Conservation (phyloP, 2,113 vertebrate genomes). For the Psephotus haematonotus region DNA sequence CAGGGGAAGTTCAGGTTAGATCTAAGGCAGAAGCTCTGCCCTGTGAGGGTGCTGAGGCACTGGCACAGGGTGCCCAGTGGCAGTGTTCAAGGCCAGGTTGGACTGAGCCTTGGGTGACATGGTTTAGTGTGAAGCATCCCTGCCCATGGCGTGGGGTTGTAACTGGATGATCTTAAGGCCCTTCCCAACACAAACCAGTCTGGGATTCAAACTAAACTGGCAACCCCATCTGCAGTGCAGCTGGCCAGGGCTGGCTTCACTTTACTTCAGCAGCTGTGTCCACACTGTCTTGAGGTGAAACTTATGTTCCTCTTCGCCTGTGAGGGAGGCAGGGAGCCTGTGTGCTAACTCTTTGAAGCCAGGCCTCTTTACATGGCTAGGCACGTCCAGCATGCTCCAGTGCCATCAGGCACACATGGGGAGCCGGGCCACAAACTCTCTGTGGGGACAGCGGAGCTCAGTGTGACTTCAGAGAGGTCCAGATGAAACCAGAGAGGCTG, state of each 20-base stretch:
- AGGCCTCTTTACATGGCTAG: not conserved
- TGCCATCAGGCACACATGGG: not conserved
- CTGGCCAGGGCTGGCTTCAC: not conserved
- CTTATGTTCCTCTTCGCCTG: not conserved
- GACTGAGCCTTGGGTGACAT: too few species aligned
- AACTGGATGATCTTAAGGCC: not conserved
- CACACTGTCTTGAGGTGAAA: not conserved
- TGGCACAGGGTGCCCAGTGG: not conserved
- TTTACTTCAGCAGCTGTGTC: not conserved
- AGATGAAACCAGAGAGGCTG: conserved; percentile 26
- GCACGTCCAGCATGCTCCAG: not conserved
- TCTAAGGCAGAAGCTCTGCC: not conserved
- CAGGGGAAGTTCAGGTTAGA: not conserved
- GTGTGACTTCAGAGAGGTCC: not conserved
- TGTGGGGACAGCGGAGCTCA: not conserved
- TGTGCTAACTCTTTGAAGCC: conserved; percentile 10
- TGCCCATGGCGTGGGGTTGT: not conserved
- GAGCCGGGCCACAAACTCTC: not conserved
- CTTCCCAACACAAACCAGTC: not conserved
- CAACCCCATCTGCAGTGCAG: not conserved
- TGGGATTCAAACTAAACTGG: not conserved
- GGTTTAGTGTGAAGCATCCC: fast-evolving
- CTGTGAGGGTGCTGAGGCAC: not conserved
- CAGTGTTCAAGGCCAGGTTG: not conserved
- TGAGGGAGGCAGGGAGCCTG: not conserved